Percentiles rank a stretch among this genome's conserved stretches.
Conservation (phyloP, 1,140 invertebrate species). For the Hylaeus volcanicus region DNA sequence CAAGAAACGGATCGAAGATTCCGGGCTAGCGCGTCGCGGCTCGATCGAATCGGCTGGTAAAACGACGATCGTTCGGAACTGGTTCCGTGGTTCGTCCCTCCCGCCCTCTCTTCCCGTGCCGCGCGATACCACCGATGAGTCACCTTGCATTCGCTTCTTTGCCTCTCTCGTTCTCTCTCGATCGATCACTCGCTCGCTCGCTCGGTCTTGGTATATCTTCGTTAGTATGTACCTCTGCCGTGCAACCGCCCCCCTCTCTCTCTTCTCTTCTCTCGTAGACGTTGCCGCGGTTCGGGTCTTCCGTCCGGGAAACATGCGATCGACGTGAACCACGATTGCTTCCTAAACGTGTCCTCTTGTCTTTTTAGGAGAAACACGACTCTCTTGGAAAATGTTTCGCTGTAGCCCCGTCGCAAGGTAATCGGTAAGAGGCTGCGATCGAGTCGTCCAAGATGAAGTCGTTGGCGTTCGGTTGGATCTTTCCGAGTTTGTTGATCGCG, state of each 20-base stretch:
- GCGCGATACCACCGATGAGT: slow-evolving; percentile 25
- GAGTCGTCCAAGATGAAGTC: neutral
- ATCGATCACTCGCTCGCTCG: too few species aligned
- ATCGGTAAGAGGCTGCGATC: too few species aligned
- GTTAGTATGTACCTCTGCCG: too few species aligned
- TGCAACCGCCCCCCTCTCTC: too few species aligned
- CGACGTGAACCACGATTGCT: too few species aligned
- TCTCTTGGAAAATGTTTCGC: neutral
- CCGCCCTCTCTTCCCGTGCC: neutral
- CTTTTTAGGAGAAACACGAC: neutral
- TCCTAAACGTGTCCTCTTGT: too few species aligned
- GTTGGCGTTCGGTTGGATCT: neutral
- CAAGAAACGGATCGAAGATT: neutral
- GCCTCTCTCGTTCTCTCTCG: neutral
- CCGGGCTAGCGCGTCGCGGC: neutral
- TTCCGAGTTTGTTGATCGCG: neutral
- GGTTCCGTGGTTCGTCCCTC: neutral
- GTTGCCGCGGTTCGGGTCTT: too few species aligned
- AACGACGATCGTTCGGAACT: neutral
- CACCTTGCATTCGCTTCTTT: neutral
- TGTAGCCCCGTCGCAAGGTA: neutral
- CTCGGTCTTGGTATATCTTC: too few species aligned
- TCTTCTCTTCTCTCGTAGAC: too few species aligned
- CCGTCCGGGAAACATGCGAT: too few species aligned
- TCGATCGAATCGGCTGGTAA: neutral